phyloP scores from a whole-genome alignment of 1,140 invertebrate genomes.

The Aricia agestis region DNA sequence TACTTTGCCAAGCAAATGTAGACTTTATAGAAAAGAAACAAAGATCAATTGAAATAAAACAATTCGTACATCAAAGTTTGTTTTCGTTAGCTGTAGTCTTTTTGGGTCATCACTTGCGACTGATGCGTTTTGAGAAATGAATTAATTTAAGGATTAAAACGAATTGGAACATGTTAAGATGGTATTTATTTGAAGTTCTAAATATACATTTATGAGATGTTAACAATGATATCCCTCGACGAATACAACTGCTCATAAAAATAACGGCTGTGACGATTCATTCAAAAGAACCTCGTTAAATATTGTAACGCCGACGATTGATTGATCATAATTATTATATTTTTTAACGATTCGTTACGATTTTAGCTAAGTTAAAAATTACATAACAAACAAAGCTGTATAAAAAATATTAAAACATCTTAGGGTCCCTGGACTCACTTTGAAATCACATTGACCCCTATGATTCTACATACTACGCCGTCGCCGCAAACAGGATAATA shows the following conservation, averaged over 20 bases:
- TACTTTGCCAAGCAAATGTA: background rate
- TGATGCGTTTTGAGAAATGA: constrained; percentile 60
- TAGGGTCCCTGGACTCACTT: too few species aligned
- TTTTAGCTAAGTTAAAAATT: too few species aligned
- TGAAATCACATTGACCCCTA: background rate
- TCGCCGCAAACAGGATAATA: constrained; percentile 32
- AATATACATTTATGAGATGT: constrained; percentile 24
- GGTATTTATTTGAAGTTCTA: constrained; percentile 35
- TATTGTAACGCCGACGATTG: too few species aligned
- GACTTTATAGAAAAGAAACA: background rate
- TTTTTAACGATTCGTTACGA: too few species aligned
- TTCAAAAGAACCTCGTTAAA: background rate
- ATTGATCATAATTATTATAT: too few species aligned
- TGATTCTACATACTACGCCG: constrained; percentile 15
- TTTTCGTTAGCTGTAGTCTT: constrained; percentile 52
- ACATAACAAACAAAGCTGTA: background rate
- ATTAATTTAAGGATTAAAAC: constrained; percentile 60
- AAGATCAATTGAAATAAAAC: background rate
- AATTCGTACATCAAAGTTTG: constrained; percentile 31
- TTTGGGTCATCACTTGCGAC: constrained; percentile 61
- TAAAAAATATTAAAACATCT: background rate
- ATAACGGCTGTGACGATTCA: constrained; percentile 4
- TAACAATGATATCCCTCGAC: constrained; percentile 18
- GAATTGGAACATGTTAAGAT: constrained; percentile 45
- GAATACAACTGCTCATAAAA: background rate